Base-by-base conservation (phyloP, 2,888 invertebrate genomes). In the Nipponacmea schrenckii region DNA sequence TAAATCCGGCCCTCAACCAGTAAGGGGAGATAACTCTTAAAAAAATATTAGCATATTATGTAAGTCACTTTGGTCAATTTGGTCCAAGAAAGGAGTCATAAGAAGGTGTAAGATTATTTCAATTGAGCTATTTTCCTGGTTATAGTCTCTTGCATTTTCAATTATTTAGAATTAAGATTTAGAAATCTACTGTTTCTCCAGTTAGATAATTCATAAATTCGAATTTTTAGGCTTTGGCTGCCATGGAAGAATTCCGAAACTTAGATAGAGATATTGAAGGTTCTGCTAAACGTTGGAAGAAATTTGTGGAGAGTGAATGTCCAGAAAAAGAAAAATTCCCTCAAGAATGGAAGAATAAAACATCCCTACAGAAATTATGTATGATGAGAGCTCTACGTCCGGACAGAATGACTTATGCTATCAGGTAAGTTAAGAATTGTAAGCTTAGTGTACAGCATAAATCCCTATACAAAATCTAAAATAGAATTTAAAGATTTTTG, bases 301-400 rank as follows among this genome's bases (percentile, higher is more conserved):
- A 97, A 90, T 93, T 97, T 83, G 95, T 97, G 1, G 98, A 98
- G 90, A 94, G 94, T 82, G 97, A 98, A 86, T 94, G 94, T 84
- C 97, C 98, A 0, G 98, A 98, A 89, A 93, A 95, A 79, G 97
- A 98, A 87, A 97, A 97, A 88, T 95, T 98, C 89, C 98, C 98
- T 0, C 97, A 97, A 73, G 98, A 98, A 90, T 98, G 97, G 97
- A 98, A 98, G 89, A 96, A 95, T 86, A 97, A 97, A 91, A 94
- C 95, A 0, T 93, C 96, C 0, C 90, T 98, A 26, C 97, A 98
- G 88, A 92, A 96, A 79, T 90, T 98, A n/a, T 97, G 97, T 87
- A 97, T 98, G 95, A 92, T 98, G 91, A 91, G 98, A 87, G 97
- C 97, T 0, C 90, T 98, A 24, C 90, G 98, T 80, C 96, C 98